Base-by-base conservation (phyloP, 2,797 vertebrate species). In the Graptemys geographica region DNA sequence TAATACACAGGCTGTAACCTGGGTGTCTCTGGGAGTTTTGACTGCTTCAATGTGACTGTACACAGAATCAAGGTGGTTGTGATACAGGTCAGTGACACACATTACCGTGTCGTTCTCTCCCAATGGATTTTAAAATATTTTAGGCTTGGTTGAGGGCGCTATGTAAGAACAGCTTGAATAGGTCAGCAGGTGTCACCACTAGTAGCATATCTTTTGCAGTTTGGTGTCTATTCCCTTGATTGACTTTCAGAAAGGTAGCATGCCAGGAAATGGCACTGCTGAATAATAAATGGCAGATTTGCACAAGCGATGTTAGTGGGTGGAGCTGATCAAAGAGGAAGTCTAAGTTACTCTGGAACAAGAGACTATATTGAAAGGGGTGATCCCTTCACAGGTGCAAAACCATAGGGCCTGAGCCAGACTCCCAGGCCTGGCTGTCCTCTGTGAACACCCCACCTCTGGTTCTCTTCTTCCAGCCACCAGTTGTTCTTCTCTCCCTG, bases 181-280 rank as follows among this genome's bases (percentile, higher is more conserved):
- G 86, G 94, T 95, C 93, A 97, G 93, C 96, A 97, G 96, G 96
- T 97, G 96, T 96, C 94, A 96, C 89, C 86, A 51, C 79, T 74
- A 89, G 84, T 93, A 90, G 88, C 96, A 96, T 95, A 93, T 94
- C 93, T 97, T 94, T 95, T 92, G 72, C 62, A 90, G 90, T 96
- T 89, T 95, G 87, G 31, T 97, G 94, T 93, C 95, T 95, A 92
- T 94, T 97, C 90, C 84, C 96, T 93, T 96, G 96, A 94, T 90
- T 95, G 84, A 55, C 90, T 87, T 97, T 97, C 95, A 97, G 96
- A 96, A 94, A 96, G 83, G 89, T 93, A 94, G 91, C 15, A 18
- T 78, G 41, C 44, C 96, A 97, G 96, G 96, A 97, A 97, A 97
- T 95, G 94, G 92, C 87, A 86, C 78, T 92, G 95, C 92, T 95